Evolutionary conservation across 2,113 vertebrate genomes (phyloP).

Genomic region (Pygoscelis antarcticus): DNA sequence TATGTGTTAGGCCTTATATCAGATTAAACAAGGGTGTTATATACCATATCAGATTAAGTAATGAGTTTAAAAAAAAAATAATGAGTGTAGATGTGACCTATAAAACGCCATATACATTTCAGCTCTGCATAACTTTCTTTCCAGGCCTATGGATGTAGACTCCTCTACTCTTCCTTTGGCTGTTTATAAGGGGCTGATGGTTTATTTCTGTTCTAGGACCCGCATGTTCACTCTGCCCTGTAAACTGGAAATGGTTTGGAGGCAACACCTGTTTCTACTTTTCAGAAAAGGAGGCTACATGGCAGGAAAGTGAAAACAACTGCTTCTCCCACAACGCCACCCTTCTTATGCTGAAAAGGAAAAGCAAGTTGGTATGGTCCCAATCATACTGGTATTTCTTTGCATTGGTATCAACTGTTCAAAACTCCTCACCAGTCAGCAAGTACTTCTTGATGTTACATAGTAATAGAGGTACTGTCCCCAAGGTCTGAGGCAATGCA

Average conservation of each 20-base stretch:
- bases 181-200: neutral
- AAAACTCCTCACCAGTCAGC: neutral
- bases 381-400: neutral
- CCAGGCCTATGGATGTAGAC: neutral
- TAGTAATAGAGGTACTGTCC: neutral
- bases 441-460: neutral
- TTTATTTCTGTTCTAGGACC: neutral
- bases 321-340: neutral
- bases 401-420: neutral
- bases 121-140: neutral
- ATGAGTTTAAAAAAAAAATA: neutral
- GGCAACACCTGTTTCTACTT: neutral
- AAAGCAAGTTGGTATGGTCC: neutral
- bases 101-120: neutral
- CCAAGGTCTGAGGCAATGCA: neutral
- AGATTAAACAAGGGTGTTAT: neutral
- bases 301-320: neutral
- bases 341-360: neutral
- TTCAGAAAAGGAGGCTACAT: neutral
- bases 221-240: neutral
- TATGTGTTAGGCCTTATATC: neutral
- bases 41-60: neutral
- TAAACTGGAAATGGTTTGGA: neutral
- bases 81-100: neutral
- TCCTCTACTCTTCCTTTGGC: neutral